phyloP scores from a whole-genome alignment of 2,113 vertebrate genomes.

The Myanophis thanlyinensis region DNA sequence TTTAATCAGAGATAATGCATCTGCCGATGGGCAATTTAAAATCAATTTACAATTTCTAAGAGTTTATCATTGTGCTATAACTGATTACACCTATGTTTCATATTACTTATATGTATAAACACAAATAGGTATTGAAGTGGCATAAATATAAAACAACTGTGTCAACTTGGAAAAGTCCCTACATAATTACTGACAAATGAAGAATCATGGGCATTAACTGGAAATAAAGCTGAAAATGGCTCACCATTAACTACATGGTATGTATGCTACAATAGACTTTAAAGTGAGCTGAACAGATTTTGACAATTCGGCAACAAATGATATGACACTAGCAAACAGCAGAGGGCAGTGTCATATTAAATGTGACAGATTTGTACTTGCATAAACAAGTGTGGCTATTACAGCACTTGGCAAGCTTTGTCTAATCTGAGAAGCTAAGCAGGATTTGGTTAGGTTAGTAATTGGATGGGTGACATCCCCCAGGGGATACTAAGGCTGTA shows the following conservation, averaged over 20 bases:
- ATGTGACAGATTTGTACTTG: not conserved
- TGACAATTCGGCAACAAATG: not conserved
- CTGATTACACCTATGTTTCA: not conserved
- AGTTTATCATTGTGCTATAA: not conserved
- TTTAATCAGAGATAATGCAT: not conserved
- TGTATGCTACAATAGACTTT: not conserved
- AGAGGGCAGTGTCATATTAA: constrained; percentile 31
- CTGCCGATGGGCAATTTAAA: not conserved
- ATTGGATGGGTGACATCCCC: not conserved
- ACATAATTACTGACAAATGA: not conserved
- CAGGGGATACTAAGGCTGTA: not conserved
- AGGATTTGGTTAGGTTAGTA: not conserved
- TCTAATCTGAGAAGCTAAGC: not conserved
- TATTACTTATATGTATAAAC: not conserved
- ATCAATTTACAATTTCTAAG: not conserved
- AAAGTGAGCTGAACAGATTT: not conserved
- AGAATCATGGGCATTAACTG: not conserved
- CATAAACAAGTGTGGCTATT: not conserved
- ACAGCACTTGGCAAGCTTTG: not conserved
- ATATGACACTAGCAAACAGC: not conserved
- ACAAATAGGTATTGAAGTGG: not conserved
- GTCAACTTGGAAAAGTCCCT: not conserved
- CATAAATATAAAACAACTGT: not conserved
- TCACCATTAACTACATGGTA: not conserved
- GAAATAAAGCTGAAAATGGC: not conserved